A percentile compares a stretch with the other conserved stretches of the same genome.
Evolutionary conservation across 2,113 vertebrate genomes (phyloP).

Genomic region (Corydoras maculifer): DNA sequence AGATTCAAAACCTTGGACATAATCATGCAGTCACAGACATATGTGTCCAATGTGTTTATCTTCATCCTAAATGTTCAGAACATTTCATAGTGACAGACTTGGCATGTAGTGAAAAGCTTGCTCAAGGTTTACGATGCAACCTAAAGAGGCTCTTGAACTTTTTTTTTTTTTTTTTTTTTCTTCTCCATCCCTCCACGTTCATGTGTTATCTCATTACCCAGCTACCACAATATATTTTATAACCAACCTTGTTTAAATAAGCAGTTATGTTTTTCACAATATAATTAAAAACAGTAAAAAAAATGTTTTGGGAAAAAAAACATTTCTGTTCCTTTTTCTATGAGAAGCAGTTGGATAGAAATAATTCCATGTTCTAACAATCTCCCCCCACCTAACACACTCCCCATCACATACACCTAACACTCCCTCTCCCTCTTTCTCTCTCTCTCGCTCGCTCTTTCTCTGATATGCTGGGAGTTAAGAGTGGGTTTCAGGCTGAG

Average conservation of each 20-base stretch:
- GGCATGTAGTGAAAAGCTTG: not conserved
- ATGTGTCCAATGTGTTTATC: constrained; percentile 32
- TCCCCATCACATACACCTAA: constrained; percentile 6
- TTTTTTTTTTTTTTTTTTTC: too few species aligned
- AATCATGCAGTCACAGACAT: constrained; percentile 15
- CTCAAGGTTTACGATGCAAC: not conserved
- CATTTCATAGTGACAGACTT: constrained; percentile 12
- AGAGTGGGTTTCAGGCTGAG: constrained; percentile 21
- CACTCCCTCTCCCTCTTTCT: constrained; percentile 13
- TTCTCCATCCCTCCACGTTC: too few species aligned
- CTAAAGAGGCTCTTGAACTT: not conserved
- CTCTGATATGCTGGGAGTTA: constrained; percentile 31
- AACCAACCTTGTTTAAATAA: too few species aligned
- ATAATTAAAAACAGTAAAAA: not conserved
- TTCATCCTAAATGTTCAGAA: constrained; percentile 20
- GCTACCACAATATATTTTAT: too few species aligned
- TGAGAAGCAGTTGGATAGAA: constrained; percentile 5
- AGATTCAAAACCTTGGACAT: constrained; percentile 20
- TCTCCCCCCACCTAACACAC: constrained; percentile 16
- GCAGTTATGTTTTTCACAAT: too few species aligned
- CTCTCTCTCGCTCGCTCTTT: constrained; percentile 8
- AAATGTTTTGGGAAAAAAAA: too few species aligned
- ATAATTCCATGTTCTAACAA: not conserved
- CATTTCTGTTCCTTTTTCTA: not conserved
- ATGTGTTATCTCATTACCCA: not conserved